Percentiles rank a stretch among this genome's conserved stretches.
Evolutionary conservation across 2,113 vertebrate genomes (phyloP).

Genomic region (Orthonyx spaldingii): DNA sequence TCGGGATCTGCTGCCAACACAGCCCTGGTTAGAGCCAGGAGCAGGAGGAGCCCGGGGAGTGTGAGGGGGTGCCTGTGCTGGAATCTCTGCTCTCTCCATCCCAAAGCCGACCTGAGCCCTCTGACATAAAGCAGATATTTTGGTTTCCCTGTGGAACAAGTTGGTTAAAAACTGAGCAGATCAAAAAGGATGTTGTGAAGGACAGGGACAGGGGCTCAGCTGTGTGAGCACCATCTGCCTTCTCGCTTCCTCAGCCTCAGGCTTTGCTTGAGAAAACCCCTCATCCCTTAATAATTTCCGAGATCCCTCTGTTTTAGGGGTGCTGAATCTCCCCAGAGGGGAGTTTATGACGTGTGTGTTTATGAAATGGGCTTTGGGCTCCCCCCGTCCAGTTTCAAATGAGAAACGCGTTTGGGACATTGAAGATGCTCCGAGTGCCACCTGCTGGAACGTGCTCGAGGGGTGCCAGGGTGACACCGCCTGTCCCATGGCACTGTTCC

Average conservation of each 20-base stretch:
- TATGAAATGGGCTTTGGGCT: not conserved
- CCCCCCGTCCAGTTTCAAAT: not conserved
- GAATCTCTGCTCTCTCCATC: not conserved
- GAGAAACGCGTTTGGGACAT: fast-evolving
- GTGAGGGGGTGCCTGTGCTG: not conserved
- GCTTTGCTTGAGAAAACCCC: not conserved
- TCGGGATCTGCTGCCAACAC: not conserved
- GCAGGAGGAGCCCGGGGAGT: not conserved
- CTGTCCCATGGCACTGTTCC: not conserved
- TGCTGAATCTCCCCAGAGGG: not conserved
- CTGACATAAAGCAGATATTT: not conserved
- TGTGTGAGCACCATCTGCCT: not conserved
- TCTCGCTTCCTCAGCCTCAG: not conserved
- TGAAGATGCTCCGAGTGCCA: constrained; percentile 29
- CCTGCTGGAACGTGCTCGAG: constrained; percentile 18
- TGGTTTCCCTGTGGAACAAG: not conserved
- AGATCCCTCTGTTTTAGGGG: not conserved
- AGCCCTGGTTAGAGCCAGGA: not conserved
- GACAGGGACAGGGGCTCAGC: not conserved
- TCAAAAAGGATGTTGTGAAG: not conserved
- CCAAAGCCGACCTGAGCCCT: not conserved
- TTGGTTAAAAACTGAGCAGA: not conserved
- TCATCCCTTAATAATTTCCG: not conserved
- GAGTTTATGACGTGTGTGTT: not conserved
- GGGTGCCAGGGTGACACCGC: not conserved